Base-by-base conservation (phyloP, 1,140 invertebrate genomes). In the Drosophila repleta region DNA sequence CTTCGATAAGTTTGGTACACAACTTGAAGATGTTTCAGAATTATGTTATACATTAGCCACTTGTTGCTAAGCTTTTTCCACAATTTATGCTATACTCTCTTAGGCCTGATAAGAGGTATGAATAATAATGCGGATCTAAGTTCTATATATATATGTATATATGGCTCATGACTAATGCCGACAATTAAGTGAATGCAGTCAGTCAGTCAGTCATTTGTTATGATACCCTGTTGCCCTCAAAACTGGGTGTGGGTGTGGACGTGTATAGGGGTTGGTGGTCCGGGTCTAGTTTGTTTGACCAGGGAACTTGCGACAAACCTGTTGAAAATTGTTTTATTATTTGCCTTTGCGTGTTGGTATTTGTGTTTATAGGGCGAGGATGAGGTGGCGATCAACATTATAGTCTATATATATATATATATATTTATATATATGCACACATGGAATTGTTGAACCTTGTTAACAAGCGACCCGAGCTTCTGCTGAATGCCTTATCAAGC, bases 111-210 rank as follows among this genome's bases (percentile, higher is more conserved):
- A 72, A 72, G 69, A 48, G 48, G 4, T 55, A 67, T 72, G 69
- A 72, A 72, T 72, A 72, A 72, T 72, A 72, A 46, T 72, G 69
- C 69, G 64, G 69, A 67, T 48, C 63, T 58, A 46, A 35, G 51
- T 32, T 41, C 43, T 41, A 41, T 41, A 41, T 17, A 41, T 43
- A 43, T 18, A 17, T 43, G 8, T 17, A 43, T 18, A 66, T 39
- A 55, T 52, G 8, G 17, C 53, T 21, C 21, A 52, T 71, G 68
- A 71, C 45, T 71, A 71, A 71, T 71, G 21, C 15, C 51, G 52
- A 65, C 45, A 71, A 46, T 61, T 68, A 65, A 71, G 17, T 37
- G 26, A 51, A 56, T 48, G 32, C 35, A 63, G 39, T 53, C 35
- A 26, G 24, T 53, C 35, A 26, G 24, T 26, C 24, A 68, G 57